Base-by-base conservation (phyloP, 2,888 invertebrate genomes). In the Ochropleura leucogaster region DNA sequence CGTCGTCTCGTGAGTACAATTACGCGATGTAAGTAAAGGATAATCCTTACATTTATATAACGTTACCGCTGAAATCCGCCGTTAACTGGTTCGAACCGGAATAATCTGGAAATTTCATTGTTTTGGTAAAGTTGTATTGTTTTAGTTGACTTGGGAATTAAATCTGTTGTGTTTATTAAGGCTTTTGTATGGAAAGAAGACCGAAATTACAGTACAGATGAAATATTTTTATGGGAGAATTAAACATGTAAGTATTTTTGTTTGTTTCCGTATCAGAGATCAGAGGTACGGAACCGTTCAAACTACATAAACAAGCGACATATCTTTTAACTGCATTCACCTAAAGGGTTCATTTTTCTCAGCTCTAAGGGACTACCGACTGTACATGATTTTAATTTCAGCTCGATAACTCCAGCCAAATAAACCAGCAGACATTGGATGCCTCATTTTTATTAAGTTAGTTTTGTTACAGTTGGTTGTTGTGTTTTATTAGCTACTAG, bases 41-140 rank as follows among this genome's bases (percentile, higher is more conserved):
- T 85, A 83, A 85, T 83, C 78, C 78, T 72, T 69, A 83, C 83
- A 85, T 85, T 78, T 75, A 85, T 78, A 83, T 83, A 83, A 63
- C 80, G 47, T 79, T 68, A 73, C 68, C 46, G 69, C 68, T 69
- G 68, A 62, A 78, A 79, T 74, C 86, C 75, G 40, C 60, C 55
- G 62, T 40, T 69, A 82, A 77, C 85, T 64, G 68, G 77, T 72
- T 72, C 49, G 40, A 80, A 80, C 72, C 18, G 60, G 80, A 69
- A 57, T 71, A 72, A 73, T 85, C 83, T 69, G 47, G 72, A 55
- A 73, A 69, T 74, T 75, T 79, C 55, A 72, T 72, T 79, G 76
- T 71, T 68, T 46, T 42, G 40, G 40, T 63, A 51, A 60, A 72
- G 74, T 73, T 72, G n/a, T 53, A 62, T 72, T 79, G 59, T 78